Conservation (phyloP, 2,797 vertebrate species). For the Sebastes melanostomus region DNA sequence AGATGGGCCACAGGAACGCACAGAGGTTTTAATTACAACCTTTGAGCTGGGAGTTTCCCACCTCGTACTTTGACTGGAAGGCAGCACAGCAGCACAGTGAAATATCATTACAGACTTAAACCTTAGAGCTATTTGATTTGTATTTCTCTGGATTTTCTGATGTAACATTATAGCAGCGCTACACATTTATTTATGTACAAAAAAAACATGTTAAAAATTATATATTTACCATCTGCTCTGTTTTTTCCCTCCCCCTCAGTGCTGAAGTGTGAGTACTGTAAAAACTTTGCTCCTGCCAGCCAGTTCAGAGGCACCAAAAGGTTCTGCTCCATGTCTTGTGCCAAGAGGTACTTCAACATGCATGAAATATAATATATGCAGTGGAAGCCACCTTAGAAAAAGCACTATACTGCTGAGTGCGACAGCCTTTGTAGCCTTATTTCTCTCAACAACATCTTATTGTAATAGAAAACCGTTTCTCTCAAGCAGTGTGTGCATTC, state of each 20-base stretch:
- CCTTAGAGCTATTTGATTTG: not conserved
- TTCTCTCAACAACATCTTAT: not conserved
- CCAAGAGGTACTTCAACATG: constrained; percentile 89
- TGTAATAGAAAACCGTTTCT: not conserved
- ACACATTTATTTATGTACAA: not conserved
- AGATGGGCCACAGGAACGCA: not conserved
- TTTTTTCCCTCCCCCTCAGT: constrained; percentile 64
- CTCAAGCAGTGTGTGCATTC: not conserved
- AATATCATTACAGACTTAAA: not conserved
- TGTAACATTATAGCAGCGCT: not conserved
- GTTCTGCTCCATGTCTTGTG: constrained; percentile 97
- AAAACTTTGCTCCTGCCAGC: constrained; percentile 90
- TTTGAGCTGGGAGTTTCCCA: not conserved
- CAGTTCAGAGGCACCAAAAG: constrained; percentile 96
- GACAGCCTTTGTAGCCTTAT: not conserved
- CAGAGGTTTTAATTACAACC: constrained; percentile 21
- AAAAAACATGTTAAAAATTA: not conserved
- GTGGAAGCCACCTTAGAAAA: constrained; percentile 15
- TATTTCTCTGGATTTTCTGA: not conserved
- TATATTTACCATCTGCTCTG: not conserved
- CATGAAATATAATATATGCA: constrained; percentile 34
- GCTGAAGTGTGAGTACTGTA: constrained; percentile 96
- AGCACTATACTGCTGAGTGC: not conserved
- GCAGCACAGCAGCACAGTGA: not conserved
- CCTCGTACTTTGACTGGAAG: not conserved